phyloP scores from a whole-genome alignment of 1,140 invertebrate species.

The Augochlora pura region DNA sequence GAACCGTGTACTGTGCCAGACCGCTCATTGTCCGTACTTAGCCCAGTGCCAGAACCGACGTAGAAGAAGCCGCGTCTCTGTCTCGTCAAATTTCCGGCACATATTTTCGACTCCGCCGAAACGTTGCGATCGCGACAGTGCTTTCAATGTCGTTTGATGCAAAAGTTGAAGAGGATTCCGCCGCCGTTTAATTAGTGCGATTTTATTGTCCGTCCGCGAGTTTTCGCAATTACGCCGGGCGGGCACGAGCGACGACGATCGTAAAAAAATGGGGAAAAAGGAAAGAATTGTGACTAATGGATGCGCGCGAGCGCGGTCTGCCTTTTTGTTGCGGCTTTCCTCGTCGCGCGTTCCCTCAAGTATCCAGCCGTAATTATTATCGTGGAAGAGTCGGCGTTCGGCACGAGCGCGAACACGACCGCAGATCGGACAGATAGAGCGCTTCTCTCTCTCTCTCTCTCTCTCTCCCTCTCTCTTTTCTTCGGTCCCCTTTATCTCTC shows the following conservation, averaged over 20 bases:
- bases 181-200: conserved; percentile 55
- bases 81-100: too few relatives aligned
- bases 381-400: conserved; percentile 25
- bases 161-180: too few relatives aligned
- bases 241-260: conserved; percentile 17
- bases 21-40: too few relatives aligned
- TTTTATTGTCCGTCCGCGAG: conserved; percentile 52
- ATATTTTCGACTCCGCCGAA: too few relatives aligned
- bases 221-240: conserved; percentile 61
- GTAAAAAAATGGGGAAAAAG: conserved; percentile 22
- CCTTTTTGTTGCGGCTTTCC: conserved; percentile 46
- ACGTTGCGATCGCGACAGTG: too few relatives aligned
- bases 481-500: conserved; percentile 3
- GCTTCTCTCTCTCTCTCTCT: conserved; percentile 22
- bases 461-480: not conserved
- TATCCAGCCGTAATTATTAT: conserved; percentile 31
- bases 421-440: conserved; percentile 58
- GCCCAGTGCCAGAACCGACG: too few relatives aligned
- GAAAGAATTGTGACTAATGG: conserved; percentile 42
- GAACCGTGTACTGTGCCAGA: too few relatives aligned
- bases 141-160: too few relatives aligned
- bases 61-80: too few relatives aligned
- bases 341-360: conserved; percentile 30
- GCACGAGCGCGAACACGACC: conserved; percentile 49
- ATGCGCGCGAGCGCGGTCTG: conserved; percentile 11